Evolutionary conservation across 2,797 vertebrate species (phyloP).

Genomic region (Triplophysa bombifrons): DNA sequence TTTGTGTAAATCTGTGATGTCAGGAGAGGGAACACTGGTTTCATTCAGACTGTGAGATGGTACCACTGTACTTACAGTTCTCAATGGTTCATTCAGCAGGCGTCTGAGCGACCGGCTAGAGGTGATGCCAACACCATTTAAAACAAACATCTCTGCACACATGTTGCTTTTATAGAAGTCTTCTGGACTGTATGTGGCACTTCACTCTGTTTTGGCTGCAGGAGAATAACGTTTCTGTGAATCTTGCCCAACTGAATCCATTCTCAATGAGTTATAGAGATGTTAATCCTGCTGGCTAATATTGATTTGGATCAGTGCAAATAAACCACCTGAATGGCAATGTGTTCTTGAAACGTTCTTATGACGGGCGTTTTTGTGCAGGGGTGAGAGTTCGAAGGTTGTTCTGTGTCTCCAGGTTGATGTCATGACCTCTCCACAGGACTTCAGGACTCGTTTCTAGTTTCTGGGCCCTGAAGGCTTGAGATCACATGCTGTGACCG

Average conservation of each 20-base stretch:
- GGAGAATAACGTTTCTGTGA: not conserved
- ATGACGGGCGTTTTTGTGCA: constrained; percentile 10
- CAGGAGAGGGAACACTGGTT: constrained; percentile 18
- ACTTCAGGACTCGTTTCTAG: constrained; percentile 24
- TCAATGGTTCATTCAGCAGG: constrained; percentile 50
- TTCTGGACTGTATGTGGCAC: not conserved
- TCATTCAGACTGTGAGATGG: constrained; percentile 43
- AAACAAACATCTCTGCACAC: constrained; percentile 20
- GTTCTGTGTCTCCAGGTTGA: constrained; percentile 8
- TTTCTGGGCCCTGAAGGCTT: constrained; percentile 14
- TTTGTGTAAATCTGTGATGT: no score
- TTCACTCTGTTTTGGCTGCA: constrained; percentile 7
- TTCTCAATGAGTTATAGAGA: not conserved
- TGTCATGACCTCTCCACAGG: constrained; percentile 25
- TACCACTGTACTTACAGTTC: constrained; percentile 38
- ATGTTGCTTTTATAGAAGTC: constrained; percentile 26
- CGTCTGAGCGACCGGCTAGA: not conserved
- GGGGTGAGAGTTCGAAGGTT: not conserved
- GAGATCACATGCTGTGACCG: constrained; percentile 1
- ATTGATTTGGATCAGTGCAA: not conserved
- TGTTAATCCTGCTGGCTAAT: not conserved
- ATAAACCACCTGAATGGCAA: not conserved
- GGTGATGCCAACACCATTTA: constrained; percentile 16
- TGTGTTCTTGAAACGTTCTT: not conserved
- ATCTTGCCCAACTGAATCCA: not conserved